These are phyloP conservation scores for Botia kubotai DNA, from an alignment of 2,797 vertebrate species.

Conservation along the genomic window DNA sequence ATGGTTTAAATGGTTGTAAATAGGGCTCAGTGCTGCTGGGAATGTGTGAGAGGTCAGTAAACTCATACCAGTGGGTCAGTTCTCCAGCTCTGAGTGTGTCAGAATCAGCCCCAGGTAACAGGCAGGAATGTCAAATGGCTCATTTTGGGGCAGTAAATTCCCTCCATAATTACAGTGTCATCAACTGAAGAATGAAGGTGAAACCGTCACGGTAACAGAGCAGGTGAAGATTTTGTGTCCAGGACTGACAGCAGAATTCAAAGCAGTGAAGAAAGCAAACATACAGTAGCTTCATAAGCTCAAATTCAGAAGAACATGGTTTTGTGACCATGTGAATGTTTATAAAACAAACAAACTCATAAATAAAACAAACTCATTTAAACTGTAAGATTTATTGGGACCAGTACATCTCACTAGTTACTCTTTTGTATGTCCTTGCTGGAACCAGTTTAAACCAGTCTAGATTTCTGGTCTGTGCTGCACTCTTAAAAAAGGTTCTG, in stretches of 20 bases:
- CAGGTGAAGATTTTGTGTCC: background rate
- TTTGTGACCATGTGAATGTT: too few species aligned
- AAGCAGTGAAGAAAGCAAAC: too few species aligned
- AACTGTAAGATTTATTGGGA: too few species aligned
- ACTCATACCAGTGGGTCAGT: conserved; percentile 40
- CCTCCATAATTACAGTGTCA: conserved; percentile 79
- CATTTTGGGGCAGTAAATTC: conserved; percentile 74
- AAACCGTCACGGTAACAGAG: conserved; percentile 73
- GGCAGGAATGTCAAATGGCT: conserved; percentile 78
- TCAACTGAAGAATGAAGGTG: conserved; percentile 69
- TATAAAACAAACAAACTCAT: too few species aligned
- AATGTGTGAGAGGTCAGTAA: conserved; percentile 50
- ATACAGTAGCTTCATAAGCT: too few species aligned
- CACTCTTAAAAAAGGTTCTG: too few species aligned
- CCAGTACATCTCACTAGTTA: too few species aligned
- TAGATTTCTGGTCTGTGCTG: background rate
- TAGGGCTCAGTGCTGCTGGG: conserved; percentile 23
- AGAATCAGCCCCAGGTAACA: conserved; percentile 65
- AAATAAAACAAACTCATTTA: too few species aligned
- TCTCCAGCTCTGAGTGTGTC: conserved; percentile 45
- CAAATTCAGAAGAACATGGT: too few species aligned
- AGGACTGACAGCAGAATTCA: background rate
- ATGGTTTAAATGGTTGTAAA: conserved; percentile 59
- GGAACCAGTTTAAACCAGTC: background rate
- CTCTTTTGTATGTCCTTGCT: too few species aligned